Base-by-base conservation (phyloP, 2,113 vertebrate species). In the Carassius gibelio region DNA sequence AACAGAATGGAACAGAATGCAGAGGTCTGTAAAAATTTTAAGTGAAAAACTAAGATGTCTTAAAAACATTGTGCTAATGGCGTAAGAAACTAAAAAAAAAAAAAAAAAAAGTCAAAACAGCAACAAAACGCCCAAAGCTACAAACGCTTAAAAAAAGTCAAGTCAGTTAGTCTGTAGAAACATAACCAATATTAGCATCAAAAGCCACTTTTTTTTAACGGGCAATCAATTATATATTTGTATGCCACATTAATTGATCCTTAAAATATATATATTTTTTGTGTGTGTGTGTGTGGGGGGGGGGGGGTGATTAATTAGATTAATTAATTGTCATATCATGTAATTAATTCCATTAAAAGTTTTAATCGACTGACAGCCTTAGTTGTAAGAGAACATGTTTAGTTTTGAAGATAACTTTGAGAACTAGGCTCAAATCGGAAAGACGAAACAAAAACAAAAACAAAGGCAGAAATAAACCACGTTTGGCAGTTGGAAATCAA, bases 401-500 rank as follows among this genome's bases (percentile, higher is more conserved):
- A 48, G 59, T 64, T 77, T 81, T 81, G 36, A 64, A 45, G 61
- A 66, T 81, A 81, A 81, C 79, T 81, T 81, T 81, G 79, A 81
- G 42, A 81, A 80, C 59, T 64, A 15, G 59, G 59, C 38, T 7
- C 57, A 48, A 64, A 80, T 64, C 15, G 4, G 23, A 76, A 52
- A 76, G 50, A 55, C 75, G 26, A 52, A 81, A 75, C 45, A 48
- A 48, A 52, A 81, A 75, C 45, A 48, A 48, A 48, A 48, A 48
- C 74, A 85, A 85, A 80, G 64, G 68, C 68, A 68, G 59, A 59
- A 75, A 82, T 81, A 84, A 88, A 83, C 80, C 80, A 55, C 42
- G 8, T 62, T 72, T 50, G 82, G 74, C 82, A 55, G 34, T 68
- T 50, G 71, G 76, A 81, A 89, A 86, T 89, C 84, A 87, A 87